Evolutionary conservation across 2,113 vertebrate genomes (phyloP), one percentile per base, ranked within the genome.

Genomic region (Hucho hucho): DNA sequence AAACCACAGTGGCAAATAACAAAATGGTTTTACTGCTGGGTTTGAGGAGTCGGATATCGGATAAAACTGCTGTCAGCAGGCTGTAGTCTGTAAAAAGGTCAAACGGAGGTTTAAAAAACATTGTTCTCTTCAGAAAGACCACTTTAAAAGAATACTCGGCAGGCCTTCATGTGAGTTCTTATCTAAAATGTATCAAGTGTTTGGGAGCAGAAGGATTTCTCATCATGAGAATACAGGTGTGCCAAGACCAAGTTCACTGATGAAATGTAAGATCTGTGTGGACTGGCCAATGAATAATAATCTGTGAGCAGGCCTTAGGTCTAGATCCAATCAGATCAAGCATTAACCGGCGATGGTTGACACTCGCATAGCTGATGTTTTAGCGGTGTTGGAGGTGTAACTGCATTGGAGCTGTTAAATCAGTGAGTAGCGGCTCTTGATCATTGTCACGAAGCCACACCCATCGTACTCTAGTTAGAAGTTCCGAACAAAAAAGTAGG

Each of bases 1-100:
- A 75, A 69, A 75, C 28, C 22, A 12, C 47, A 68, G 46, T 53
- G 47, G 18, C 64, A 66, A 67, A 75, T 37, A 75, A 68, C 63
- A 56, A 75, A 65, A 74, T 47, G 14, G 24, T 75, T 53, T 75
- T 67, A 66, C 49, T 53, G 47, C 53, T 53, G 20, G 47, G 16
- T 47, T 67, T 67, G 49, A 65, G 24, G 66, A 49, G 24, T 7
- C 70, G 4, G 7, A 61, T 18, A 75, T 7, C 70, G 0, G 18
- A 32, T 25, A 67, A 75, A 56, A 37, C 22, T 43, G 29, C 72
- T 43, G 64, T 75, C 63, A 58, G 63, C 46, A 12, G 28, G 25
- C 61, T 32, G 47, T 18, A 53, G 49, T 53, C 49, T 53, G 14
- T 53, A 18, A 53, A 53, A 53, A 67, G 73, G 73, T 75, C 64